Evolutionary conservation across 2,888 invertebrate species (phyloP).

Genomic region (Chrysomela aeneicollis): DNA sequence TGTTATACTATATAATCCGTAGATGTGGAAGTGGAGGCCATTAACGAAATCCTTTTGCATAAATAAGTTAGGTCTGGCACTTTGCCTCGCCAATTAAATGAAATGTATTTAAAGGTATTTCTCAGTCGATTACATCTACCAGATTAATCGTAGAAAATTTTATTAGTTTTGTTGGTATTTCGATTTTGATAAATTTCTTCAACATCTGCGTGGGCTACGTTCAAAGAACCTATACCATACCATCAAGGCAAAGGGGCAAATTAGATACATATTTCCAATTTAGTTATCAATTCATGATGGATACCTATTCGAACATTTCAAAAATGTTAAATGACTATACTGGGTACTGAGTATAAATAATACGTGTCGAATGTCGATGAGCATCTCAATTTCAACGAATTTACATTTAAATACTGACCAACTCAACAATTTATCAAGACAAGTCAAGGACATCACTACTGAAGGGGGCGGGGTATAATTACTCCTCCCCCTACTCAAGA

Average conservation of each 20-base stretch:
- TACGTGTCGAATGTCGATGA: too few species aligned
- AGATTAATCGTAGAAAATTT: slow-evolving; percentile 2
- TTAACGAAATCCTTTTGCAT: slow-evolving; percentile 33
- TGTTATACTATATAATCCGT: slow-evolving; percentile 28
- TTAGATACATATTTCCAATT: too few species aligned
- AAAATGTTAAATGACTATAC: too few species aligned
- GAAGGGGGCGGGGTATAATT: too few species aligned
- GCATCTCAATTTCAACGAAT: too few species aligned
- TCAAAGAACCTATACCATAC: neutral
- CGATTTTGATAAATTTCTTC: slow-evolving; percentile 2
- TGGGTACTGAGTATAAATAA: too few species aligned
- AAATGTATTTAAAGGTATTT: slow-evolving; percentile 19
- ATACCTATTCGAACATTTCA: too few species aligned
- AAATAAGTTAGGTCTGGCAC: slow-evolving; percentile 28
- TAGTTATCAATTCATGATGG: too few species aligned
- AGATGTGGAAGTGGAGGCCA: slow-evolving; percentile 28
- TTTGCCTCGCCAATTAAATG: slow-evolving; percentile 26
- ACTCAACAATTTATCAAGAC: too few species aligned
- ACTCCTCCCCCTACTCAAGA: too few species aligned
- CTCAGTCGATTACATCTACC: slow-evolving; percentile 16
- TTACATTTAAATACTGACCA: too few species aligned
- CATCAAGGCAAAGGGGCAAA: neutral
- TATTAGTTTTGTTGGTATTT: neutral
- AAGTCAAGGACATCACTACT: too few species aligned
- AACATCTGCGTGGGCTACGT: neutral